Conservation (phyloP, 1,140 invertebrate species). For the Mya arenaria region DNA sequence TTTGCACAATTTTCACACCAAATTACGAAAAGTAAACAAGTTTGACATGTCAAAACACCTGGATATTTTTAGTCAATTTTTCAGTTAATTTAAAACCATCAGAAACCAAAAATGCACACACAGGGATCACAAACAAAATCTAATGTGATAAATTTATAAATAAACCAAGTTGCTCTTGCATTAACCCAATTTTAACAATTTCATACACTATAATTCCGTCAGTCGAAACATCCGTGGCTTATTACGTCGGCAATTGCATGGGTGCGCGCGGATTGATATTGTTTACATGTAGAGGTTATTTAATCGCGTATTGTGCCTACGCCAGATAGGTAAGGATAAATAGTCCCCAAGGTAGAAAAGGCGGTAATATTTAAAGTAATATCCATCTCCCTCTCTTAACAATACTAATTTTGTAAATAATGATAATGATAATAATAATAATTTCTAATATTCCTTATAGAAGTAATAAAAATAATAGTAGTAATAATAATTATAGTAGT, state of each 20-base stretch:
- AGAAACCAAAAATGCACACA: not conserved
- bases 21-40: not conserved
- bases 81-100: not conserved
- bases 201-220: not conserved
- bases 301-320: too few relatives aligned
- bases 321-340: not conserved
- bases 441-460: too few relatives aligned
- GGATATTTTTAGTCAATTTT: not conserved
- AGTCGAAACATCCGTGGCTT: not conserved
- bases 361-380: too few relatives aligned
- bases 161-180: not conserved
- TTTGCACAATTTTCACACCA: not conserved
- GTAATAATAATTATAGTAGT: too few relatives aligned
- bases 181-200: not conserved
- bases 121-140: not conserved
- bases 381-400: too few relatives aligned
- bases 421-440: too few relatives aligned
- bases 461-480: too few relatives aligned
- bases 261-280: conserved; percentile 55
- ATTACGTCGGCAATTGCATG: conserved; percentile 49
- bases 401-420: too few relatives aligned
- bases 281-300: conserved; percentile 49
- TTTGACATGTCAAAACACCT: not conserved
- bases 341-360: too few relatives aligned
- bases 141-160: not conserved